Conservation (phyloP, 2,797 vertebrate genomes). For the Hyperoplus immaculatus region DNA sequence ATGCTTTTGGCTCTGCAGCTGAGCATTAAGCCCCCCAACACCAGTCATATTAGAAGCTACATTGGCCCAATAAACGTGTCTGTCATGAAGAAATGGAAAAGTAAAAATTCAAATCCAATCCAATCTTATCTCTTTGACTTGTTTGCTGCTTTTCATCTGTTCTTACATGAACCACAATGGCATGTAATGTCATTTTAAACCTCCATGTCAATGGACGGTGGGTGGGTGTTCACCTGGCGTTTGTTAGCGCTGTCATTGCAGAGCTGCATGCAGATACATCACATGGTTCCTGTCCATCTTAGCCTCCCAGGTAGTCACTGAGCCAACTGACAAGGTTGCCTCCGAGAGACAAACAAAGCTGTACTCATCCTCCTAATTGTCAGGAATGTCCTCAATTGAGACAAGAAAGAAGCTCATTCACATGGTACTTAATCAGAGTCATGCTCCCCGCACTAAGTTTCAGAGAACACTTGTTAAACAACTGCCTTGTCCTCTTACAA, state of each 20-base stretch:
- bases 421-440: conserved; percentile 85
- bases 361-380: conserved; percentile 81
- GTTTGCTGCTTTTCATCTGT: conserved; percentile 3
- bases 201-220: conserved; percentile 20
- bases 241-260: conserved; percentile 19
- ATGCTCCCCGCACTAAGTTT: conserved; percentile 79
- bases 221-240: conserved; percentile 43
- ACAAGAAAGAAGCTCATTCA: conserved; percentile 85
- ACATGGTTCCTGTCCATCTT: conserved; percentile 55
- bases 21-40: conserved; percentile 31
- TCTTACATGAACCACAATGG: conserved; percentile 18
- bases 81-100: conserved; percentile 17
- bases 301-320: conserved; percentile 75
- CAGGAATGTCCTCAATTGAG: conserved; percentile 83
- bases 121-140: conserved; percentile 6
- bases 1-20: conserved; percentile 36
- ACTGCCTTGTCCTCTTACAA: conserved; percentile 81
- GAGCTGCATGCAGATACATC: conserved; percentile 42
- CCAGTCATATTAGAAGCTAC: conserved; percentile 24
- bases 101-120: neutral
- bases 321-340: conserved; percentile 75
- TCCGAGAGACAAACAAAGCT: conserved; percentile 78
- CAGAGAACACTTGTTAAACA: conserved; percentile 81
- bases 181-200: conserved; percentile 11
- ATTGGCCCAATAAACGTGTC: conserved; percentile 26